phyloP scores from a whole-genome alignment of 2,797 vertebrate genomes.

The Podargus strigoides region DNA sequence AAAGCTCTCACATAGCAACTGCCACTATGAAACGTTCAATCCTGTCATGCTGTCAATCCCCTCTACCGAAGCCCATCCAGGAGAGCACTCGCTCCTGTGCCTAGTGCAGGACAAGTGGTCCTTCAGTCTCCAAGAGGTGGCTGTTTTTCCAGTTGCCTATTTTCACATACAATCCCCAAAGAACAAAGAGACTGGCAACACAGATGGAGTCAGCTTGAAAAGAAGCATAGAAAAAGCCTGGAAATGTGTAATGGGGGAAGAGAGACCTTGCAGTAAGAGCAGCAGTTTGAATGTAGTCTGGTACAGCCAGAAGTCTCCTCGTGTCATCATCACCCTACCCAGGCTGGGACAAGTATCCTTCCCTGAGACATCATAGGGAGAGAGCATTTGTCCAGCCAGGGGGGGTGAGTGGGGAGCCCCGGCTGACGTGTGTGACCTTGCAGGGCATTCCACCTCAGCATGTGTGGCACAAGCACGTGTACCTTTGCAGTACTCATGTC shows the following conservation, averaged over 20 bases:
- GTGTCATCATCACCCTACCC: background rate
- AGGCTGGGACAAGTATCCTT: background rate
- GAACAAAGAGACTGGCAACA: background rate
- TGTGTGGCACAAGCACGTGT: background rate
- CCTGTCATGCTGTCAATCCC: background rate
- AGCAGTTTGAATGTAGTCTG: background rate
- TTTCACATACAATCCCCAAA: background rate
- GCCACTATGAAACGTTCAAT: fast-evolving
- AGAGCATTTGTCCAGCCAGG: background rate
- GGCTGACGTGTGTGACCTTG: background rate
- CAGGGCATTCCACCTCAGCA: background rate
- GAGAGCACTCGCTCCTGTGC: background rate
- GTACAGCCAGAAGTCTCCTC: background rate
- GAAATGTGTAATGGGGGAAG: background rate
- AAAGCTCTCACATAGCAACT: background rate
- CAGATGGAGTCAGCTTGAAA: background rate
- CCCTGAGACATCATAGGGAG: background rate
- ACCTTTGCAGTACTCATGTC: background rate
- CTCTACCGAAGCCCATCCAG: too few relatives aligned
- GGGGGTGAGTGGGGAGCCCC: fast-evolving
- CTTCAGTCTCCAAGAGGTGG: background rate
- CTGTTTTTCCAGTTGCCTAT: background rate
- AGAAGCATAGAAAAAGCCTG: background rate
- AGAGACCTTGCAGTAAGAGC: background rate
- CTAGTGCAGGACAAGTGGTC: background rate